Percentiles rank a stretch among this genome's conserved stretches.
Conservation (phyloP, 2,113 vertebrate species). For the Lanius ludovicianus region DNA sequence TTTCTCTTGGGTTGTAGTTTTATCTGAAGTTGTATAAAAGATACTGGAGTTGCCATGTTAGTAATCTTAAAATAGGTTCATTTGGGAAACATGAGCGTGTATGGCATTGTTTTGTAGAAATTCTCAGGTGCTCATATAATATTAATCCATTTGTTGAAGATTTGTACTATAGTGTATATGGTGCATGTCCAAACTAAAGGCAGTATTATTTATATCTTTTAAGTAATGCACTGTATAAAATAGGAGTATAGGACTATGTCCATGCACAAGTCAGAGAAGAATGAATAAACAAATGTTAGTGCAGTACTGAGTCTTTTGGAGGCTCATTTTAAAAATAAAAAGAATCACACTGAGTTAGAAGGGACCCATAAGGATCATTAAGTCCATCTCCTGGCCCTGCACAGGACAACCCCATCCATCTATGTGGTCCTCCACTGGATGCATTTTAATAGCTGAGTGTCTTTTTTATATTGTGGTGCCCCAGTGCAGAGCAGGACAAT, state of each 20-base stretch:
- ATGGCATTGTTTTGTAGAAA: background rate
- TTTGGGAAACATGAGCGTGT: background rate
- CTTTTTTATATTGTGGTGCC: background rate
- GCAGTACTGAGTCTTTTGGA: background rate
- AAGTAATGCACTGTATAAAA: background rate
- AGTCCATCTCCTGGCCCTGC: background rate
- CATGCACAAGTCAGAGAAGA: background rate
- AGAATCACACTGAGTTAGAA: background rate
- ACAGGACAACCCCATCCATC: background rate
- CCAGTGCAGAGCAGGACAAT: accelerated
- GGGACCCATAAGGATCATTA: background rate
- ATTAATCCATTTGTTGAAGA: background rate
- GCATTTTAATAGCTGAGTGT: background rate
- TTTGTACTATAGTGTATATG: background rate
- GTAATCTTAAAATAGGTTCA: background rate
- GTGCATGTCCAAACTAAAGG: background rate
- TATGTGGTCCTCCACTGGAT: background rate
- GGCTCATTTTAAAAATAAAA: background rate
- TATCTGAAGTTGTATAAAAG: background rate
- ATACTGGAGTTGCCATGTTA: background rate
- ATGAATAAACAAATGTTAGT: background rate
- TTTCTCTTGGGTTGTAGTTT: background rate
- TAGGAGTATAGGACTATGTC: accelerated
- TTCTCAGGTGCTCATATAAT: background rate
- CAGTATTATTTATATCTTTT: background rate